These are phyloP conservation scores for Meriones unguiculatus DNA, from an alignment of 2,113 vertebrate species.

Conservation along the genomic window DNA sequence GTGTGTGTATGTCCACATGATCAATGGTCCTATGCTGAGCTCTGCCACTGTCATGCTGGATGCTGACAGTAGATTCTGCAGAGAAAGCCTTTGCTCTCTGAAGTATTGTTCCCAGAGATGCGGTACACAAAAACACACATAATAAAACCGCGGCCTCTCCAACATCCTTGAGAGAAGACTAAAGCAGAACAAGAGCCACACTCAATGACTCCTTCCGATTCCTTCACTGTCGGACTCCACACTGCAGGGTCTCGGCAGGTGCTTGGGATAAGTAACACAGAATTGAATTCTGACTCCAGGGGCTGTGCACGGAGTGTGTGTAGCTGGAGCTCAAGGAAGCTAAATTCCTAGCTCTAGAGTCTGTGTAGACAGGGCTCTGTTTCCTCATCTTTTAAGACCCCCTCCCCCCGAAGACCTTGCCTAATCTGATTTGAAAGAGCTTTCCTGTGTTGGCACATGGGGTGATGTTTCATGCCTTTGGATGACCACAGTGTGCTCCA, in stretches of 20 bases:
- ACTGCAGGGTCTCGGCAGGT: background rate
- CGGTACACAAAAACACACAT: background rate
- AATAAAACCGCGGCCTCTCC: background rate
- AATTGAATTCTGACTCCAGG: background rate
- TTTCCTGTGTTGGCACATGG: accelerated
- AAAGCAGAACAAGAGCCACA: background rate
- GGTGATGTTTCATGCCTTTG: accelerated
- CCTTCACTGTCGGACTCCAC: background rate
- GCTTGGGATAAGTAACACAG: background rate
- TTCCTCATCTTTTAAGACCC: background rate
- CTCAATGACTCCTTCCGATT: background rate
- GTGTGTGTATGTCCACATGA: background rate
- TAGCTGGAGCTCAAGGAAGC: background rate
- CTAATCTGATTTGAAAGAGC: background rate
- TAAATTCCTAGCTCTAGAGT: background rate
- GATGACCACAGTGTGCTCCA: background rate
- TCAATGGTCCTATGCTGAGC: accelerated
- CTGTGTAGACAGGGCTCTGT: background rate
- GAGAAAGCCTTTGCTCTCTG: background rate
- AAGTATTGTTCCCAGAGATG: too few relatives aligned
- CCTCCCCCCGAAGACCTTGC: background rate
- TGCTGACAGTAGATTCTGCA: background rate
- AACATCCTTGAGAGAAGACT: background rate
- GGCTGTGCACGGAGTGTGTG: background rate
- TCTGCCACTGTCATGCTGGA: background rate